Evolutionary conservation across 37 sponge, comb jelly and placozoan genomes (phyloP), one percentile per base, ranked within the genome.

Genomic region (Geodia barretti): DNA sequence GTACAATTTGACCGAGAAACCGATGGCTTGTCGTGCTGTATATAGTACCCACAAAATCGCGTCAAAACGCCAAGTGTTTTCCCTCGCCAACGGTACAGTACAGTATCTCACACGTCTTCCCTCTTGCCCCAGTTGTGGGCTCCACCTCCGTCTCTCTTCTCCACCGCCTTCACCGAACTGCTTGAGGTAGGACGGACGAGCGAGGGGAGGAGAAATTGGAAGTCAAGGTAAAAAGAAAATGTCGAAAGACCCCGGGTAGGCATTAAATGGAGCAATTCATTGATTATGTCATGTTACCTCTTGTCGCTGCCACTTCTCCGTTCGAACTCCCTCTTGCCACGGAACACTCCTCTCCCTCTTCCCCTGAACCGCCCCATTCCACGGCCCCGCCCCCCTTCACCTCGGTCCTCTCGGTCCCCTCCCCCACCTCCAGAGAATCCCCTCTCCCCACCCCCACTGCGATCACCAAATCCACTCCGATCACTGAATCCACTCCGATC

Each of bases 101-200:
- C 1, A 66, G 30, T 59, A 20, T 59, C 26, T 30, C 24, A 65
- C 66, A 65, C 26, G 24, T 92, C 95, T 4, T 80, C 70, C n/a
- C 68, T 78, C 4, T 63, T 80, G 8, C 95, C 95, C 95, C 95
- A 95, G 87, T 95, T 95, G 68, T 89, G 94, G 21, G 94, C 79
- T 34, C 95, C 95, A 29, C 94, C 94, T 9, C 95, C 95, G 59
- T 95, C 95, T 24, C 90, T 64, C 83, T 95, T 95, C 42, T 95
- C 93, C 41, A 81, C 34, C 0, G 95, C 64, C 42, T 91, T 91
- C 58, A 90, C 79, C 0, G 86, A 91, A 62, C 94, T 95, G 40
- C 63, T 38, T 34, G 31, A 60, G 39, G 4, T 4, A 38, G 54
- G 54, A 14, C 54, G 14, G 54, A 47, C 11, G 54, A 14, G 54